Conservation (phyloP, 2,113 vertebrate species). For the Nestor notabilis region DNA sequence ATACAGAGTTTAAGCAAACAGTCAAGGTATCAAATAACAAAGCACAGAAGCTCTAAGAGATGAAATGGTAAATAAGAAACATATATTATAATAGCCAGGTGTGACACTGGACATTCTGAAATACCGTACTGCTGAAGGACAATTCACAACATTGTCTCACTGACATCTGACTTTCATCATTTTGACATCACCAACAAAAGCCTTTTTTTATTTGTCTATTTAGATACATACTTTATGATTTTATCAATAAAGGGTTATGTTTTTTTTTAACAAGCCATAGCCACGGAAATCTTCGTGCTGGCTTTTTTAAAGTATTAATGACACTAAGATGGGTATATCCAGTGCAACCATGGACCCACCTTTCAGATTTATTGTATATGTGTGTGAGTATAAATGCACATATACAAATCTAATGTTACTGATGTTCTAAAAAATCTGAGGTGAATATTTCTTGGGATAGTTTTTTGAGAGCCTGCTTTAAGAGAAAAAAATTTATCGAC, state of each 20-base stretch:
- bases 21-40: conserved; percentile 11
- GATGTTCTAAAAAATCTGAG: neutral
- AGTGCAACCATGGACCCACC: neutral
- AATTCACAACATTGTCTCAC: neutral
- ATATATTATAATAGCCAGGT: neutral
- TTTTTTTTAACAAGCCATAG: neutral
- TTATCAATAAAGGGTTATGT: conserved; percentile 33
- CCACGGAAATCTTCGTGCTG: neutral
- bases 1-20: conserved; percentile 50
- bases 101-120: conserved; percentile 15
- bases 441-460: neutral
- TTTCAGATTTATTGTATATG: neutral
- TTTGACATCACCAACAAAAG: conserved; percentile 9
- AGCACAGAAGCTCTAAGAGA: conserved; percentile 11
- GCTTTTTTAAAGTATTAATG: neutral
- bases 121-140: neutral
- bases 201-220: neutral
- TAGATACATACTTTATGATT: conserved; percentile 43
- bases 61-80: conserved; percentile 35
- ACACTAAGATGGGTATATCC: neutral
- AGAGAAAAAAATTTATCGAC: neutral
- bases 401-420: neutral
- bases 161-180: conserved; percentile 36
- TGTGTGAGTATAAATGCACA: neutral
- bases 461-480: neutral